Percentiles rank a stretch among this genome's conserved stretches.
Conservation (phyloP, 2,797 vertebrate genomes). For the Atherinosoma microstoma region DNA sequence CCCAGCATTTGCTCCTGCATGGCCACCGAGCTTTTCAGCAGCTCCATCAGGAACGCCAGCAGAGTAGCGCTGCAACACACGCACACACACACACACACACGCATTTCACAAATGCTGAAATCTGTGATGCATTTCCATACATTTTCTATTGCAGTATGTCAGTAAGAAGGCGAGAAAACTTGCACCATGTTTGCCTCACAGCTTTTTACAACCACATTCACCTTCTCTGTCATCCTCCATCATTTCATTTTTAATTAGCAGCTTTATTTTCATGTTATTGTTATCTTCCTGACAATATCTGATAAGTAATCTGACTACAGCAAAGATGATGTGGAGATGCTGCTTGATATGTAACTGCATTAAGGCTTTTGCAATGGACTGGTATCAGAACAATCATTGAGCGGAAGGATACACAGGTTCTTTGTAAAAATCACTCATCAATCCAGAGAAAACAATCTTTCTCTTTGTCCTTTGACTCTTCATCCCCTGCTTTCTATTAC, state of each 20-base stretch:
- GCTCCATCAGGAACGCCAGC: constrained; percentile 95
- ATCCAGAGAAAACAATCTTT: constrained; percentile 25
- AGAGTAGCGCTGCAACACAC: constrained; percentile 83
- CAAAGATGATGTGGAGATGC: constrained; percentile 28
- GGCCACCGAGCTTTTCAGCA: constrained; percentile 96
- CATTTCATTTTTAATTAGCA: constrained; percentile 20
- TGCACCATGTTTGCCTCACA: neutral
- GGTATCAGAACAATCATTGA: constrained; percentile 14
- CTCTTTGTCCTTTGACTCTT: constrained; percentile 22
- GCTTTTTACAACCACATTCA: neutral
- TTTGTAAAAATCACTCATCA: constrained; percentile 28
- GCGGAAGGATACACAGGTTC: constrained; percentile 2
- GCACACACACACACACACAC: constrained; percentile 2
- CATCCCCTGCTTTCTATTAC: constrained; percentile 18
- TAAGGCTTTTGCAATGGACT: constrained; percentile 20
- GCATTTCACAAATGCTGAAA: constrained; percentile 5
- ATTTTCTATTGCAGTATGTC: neutral
- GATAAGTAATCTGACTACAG: constrained; percentile 16
- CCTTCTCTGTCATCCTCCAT: neutral
- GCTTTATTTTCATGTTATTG: constrained; percentile 4
- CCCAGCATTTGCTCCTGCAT: constrained; percentile 99
- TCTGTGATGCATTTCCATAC: neutral
- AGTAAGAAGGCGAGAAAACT: neutral
- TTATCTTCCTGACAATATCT: constrained; percentile 25
- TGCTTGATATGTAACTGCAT: constrained; percentile 30